These are phyloP conservation scores for Tinamus guttatus DNA, from an alignment of 2,113 vertebrate genomes.

Conservation along the genomic window DNA sequence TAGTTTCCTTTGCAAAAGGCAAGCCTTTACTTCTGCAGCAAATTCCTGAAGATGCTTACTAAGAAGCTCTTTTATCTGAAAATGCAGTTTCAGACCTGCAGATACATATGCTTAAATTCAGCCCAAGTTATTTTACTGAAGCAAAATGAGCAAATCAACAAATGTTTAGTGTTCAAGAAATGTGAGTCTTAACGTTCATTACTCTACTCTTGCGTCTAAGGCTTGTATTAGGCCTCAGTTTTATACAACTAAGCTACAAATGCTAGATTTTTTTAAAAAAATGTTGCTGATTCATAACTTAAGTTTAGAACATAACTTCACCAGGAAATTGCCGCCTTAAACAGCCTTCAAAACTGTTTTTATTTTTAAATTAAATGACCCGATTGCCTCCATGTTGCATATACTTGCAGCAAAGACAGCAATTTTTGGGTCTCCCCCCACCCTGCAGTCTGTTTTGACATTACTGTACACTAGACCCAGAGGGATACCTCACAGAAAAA, in stretches of 20 bases:
- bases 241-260: background rate
- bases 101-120: background rate
- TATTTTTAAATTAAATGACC: background rate
- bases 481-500: background rate
- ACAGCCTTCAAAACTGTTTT: background rate
- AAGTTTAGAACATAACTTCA: background rate
- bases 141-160: accelerated
- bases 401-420: background rate
- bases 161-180: background rate
- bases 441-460: background rate
- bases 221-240: background rate
- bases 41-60: no score
- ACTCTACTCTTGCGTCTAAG: background rate
- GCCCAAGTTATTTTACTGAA: background rate
- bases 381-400: background rate
- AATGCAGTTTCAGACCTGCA: background rate
- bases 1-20: background rate
- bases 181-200: background rate
- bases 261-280: accelerated
- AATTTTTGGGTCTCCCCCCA: no score
- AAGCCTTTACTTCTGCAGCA: background rate
- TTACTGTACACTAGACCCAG: background rate
- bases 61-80: background rate
- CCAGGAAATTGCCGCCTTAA: background rate
- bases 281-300: accelerated